Base-by-base conservation (phyloP, 2,888 invertebrate species). In the Cephus sareptanus region DNA sequence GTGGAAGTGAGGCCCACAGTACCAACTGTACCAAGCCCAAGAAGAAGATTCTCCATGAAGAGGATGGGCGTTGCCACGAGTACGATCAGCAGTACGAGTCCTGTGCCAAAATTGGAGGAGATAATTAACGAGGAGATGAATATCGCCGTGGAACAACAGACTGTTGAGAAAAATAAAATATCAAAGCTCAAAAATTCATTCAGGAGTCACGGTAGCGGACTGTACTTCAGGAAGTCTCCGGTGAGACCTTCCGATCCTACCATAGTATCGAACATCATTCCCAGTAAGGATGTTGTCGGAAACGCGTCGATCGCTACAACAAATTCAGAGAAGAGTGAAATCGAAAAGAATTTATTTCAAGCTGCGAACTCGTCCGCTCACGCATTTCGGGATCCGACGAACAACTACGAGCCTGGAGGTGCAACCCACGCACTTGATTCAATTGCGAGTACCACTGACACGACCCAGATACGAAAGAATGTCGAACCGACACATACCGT, bases 101-200 rank as follows among this genome's bases (percentile, higher is more conserved):
- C 77, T 35, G 73, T 84, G 35, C 79, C 85, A 0, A 87, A 82
- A 33, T 80, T 87, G 6, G 88, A 90, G 73, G 90, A 90, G n/a
- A 87, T 87, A 4, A 85, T 87, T 15, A 89, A 89, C 81, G 91
- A 92, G 30, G 90, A 90, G 80, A 90, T 89, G 87, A 90, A 89
- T 79, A 85, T 89, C 23, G 88, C 89, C 0, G 82, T 89, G 33
- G 88, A 89, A 75, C 85, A 84, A 30, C 87, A 87, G 76, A 86
- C 88, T 15, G 85, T 90, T 12, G 91, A 92, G 81, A 88, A 89
- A 80, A 91, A 89, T 80, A 90, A 89, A 75, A 85, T 88, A 11
- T 82, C 90, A 77, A 85, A 85, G 80, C 86, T 85, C 23, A 90
- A 89, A 81, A 88, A 85, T 77, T 75, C 79, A 4, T 86, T 85